These are phyloP conservation scores for Junonia oenone DNA, from an alignment of 2,888 invertebrate genomes.

Conservation along the genomic window DNA sequence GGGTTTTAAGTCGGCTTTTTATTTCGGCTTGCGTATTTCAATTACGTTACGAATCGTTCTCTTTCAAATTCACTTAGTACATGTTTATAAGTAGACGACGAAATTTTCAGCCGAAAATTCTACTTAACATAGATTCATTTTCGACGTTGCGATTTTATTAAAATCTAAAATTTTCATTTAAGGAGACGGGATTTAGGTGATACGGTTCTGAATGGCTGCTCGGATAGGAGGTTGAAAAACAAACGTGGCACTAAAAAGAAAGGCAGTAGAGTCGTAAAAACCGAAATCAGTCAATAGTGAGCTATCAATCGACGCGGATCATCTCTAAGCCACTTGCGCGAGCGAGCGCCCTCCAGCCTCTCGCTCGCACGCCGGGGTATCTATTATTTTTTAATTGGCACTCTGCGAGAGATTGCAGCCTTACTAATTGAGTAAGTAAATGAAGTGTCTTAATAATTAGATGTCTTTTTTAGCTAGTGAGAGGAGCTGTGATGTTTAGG, in stretches of 20 bases:
- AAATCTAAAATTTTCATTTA: background rate
- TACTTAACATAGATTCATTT: slow-evolving; percentile 2
- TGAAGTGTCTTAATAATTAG: slow-evolving; percentile 74
- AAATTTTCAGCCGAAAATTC: background rate
- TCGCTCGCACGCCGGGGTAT: slow-evolving; percentile 56
- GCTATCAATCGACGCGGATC: slow-evolving; percentile 47
- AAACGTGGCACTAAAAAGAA: slow-evolving; percentile 24
- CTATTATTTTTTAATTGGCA: slow-evolving; percentile 78
- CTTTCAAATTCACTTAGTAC: slow-evolving; percentile 22
- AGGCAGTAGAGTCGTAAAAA: slow-evolving; percentile 32
- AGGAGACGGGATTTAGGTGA: background rate
- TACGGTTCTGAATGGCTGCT: background rate
- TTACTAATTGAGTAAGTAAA: slow-evolving; percentile 75
- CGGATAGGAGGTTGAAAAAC: slow-evolving; percentile 9
- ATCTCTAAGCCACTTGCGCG: slow-evolving; percentile 55
- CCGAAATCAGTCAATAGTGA: slow-evolving; percentile 39
- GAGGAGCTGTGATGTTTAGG: slow-evolving; percentile 37
- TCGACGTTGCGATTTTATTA: background rate
- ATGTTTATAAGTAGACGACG: slow-evolving; percentile 9
- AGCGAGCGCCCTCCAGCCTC: slow-evolving; percentile 47
- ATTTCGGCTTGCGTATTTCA: slow-evolving; percentile 28
- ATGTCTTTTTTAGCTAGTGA: slow-evolving; percentile 58
- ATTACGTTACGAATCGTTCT: slow-evolving; percentile 26
- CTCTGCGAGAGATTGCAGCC: slow-evolving; percentile 62
- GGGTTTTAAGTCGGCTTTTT: slow-evolving; percentile 28